Percentiles rank a stretch among this genome's conserved stretches.
Conservation (phyloP, 2,888 invertebrate species). For the Prosopocoilus inquinatus region DNA sequence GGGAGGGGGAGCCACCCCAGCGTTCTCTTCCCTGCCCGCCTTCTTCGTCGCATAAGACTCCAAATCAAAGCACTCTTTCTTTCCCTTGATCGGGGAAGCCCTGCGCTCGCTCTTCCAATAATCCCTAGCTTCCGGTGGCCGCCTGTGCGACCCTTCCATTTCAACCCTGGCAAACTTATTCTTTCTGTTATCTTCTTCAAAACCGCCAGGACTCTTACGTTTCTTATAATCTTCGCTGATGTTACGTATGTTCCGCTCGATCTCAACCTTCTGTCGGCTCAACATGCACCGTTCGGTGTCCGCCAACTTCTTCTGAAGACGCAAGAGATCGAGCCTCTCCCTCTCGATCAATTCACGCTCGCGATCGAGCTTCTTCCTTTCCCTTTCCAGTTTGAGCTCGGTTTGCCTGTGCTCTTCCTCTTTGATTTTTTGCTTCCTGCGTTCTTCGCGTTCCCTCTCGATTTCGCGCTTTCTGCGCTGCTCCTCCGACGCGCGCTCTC, state of each 20-base stretch:
- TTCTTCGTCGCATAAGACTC: conserved; percentile 4
- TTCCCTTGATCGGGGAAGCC: neutral
- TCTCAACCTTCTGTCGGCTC: conserved; percentile 7
- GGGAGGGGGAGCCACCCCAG: conserved; percentile 14
- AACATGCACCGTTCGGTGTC: conserved; percentile 2
- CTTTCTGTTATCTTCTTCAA: conserved; percentile 7
- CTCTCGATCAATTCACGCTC: conserved; percentile 24
- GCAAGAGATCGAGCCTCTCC: conserved; percentile 21
- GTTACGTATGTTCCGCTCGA: conserved; percentile 2
- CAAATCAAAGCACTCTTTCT: neutral
- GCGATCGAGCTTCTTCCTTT: conserved; percentile 22
- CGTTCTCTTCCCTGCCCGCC: conserved; percentile 6
- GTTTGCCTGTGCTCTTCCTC: conserved; percentile 15
- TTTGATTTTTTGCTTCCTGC: conserved; percentile 8
- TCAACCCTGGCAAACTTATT: conserved; percentile 9
- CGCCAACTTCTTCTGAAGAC: conserved; percentile 12
- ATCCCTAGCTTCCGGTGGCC: neutral
- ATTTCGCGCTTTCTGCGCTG: neutral
- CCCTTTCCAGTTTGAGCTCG: conserved; percentile 21
- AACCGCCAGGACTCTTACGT: conserved; percentile 3
- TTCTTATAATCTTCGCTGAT: conserved; percentile 13
- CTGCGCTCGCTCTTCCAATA: conserved; percentile 13
- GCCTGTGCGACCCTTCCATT: neutral
- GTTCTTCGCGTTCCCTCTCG: conserved; percentile 15
- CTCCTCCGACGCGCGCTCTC: conserved; percentile 10